Conservation (phyloP, 2,797 vertebrate species). For the Liparis tanakae region DNA sequence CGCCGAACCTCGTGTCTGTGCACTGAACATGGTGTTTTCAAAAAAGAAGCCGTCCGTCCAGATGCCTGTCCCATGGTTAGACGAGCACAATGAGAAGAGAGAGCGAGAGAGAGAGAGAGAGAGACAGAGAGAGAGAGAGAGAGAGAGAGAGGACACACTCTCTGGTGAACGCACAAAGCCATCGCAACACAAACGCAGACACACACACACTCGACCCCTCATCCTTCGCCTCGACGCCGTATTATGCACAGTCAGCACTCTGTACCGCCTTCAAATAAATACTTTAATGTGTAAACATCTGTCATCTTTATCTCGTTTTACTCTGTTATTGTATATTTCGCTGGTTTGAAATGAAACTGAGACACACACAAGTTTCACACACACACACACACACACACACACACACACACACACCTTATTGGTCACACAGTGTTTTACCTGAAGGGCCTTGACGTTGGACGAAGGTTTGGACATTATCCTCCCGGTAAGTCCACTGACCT, state of each 20-base stretch:
- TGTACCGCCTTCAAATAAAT: slow-evolving; percentile 77
- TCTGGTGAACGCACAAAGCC: slow-evolving; percentile 51
- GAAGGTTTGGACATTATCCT: slow-evolving; percentile 94
- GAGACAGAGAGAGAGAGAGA: no score
- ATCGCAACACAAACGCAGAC: slow-evolving; percentile 25
- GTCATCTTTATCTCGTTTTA: neutral
- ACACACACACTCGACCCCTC: slow-evolving; percentile 36
- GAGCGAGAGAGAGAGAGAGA: no score
- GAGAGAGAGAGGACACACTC: neutral
- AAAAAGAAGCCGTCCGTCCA: slow-evolving; percentile 29
- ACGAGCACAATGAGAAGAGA: slow-evolving; percentile 69
- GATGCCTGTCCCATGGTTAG: slow-evolving; percentile 73
- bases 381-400: slow-evolving; percentile 15
- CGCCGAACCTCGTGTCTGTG: slow-evolving; percentile 40
- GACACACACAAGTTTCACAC: neutral
- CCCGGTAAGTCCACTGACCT: slow-evolving; percentile 83
- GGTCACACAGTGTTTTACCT: slow-evolving; percentile 85
- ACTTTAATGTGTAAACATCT: slow-evolving; percentile 53
- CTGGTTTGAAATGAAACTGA: neutral
- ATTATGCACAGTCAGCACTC: slow-evolving; percentile 67
- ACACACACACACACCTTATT: neutral
- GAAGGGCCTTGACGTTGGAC: slow-evolving; percentile 95
- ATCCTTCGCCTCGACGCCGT: slow-evolving; percentile 61
- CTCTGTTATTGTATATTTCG: neutral
- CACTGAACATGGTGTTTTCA: slow-evolving; percentile 18